Evolutionary conservation across 2,797 vertebrate species (phyloP), one percentile per base, ranked within the genome.

Genomic region (Xenopus petersii): DNA sequence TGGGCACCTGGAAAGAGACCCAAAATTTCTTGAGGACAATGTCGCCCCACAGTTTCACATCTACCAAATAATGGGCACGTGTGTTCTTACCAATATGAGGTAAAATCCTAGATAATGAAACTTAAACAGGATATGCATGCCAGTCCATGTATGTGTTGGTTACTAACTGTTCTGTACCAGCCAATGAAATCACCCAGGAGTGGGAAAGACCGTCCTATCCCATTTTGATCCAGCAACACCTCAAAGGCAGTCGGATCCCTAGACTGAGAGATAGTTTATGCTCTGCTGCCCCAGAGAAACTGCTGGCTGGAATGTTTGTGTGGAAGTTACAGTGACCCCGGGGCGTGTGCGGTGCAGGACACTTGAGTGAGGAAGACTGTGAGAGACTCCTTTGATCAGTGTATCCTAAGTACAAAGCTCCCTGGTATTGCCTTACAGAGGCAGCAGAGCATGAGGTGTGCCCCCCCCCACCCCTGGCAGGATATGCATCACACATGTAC

Each of bases 331-430:
- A 10, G 62, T 26, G 56, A 70, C 56, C 70, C 65, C 46, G 10
- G 36, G 68, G 56, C 56, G 17, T 9, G 36, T 9, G 36, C 3
- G 24, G 56, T 47, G 15, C 26, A 59, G 67, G 48, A 42, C 36
- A 42, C 4, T 30, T 42, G 36, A 42, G 15, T 68, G n/a, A 46
- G 67, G 33, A 21, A 47, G 47, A 36, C 67, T 17, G 58, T 7
- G 59, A 51, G 59, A 58, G 7, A 11, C 0, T 56, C 5, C 69
- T 70, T 70, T 70, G 69, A 70, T 71, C 55, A n/a, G 21, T 12
- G 59, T 16, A 36, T 71, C 59, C 21, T 54, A 8, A 2, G 47
- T 42, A 12, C 11, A 12, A 21, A 6, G 33, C 49, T 12, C 13
- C 12, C 15, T 24, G 21, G 15, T 49, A 30, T 71, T 26, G 13